Percentiles rank a stretch among this genome's conserved stretches.
These are phyloP conservation scores for Apostichopus leukothele DNA, from an alignment of 53 echinoderm and acorn worm genomes.

Conservation along the genomic window DNA sequence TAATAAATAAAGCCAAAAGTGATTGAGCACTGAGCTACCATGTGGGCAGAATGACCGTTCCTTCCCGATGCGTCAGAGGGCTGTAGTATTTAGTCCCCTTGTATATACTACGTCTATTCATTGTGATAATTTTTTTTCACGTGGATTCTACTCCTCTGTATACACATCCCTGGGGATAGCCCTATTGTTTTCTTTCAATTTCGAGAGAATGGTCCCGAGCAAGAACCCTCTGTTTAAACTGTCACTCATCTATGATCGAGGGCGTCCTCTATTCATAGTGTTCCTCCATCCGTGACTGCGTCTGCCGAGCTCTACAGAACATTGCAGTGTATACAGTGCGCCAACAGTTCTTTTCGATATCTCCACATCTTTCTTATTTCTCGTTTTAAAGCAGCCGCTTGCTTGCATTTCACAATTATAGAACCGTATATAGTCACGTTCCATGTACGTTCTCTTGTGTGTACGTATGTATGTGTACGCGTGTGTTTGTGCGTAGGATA, in stretches of 20 bases:
- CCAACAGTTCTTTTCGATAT: too few species aligned
- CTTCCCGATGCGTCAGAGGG: slow-evolving; percentile 10
- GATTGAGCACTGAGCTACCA: not conserved
- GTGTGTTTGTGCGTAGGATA: too few species aligned
- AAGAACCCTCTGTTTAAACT: slow-evolving; percentile 24
- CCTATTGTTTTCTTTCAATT: slow-evolving; percentile 26
- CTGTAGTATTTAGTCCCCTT: not conserved
- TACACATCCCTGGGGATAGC: slow-evolving; percentile 15
- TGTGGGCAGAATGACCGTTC: not conserved
- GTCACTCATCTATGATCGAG: slow-evolving; percentile 8
- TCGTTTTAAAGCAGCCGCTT: too few species aligned
- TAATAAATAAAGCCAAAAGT: not conserved
- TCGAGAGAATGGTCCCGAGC: slow-evolving; percentile 4
- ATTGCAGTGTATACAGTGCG: too few species aligned
- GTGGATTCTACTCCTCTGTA: not conserved
- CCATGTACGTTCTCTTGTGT: too few species aligned
- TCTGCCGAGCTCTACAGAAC: too few species aligned
- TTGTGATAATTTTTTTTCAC: not conserved
- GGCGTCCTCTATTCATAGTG: slow-evolving; percentile 8
- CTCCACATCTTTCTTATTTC: too few species aligned
- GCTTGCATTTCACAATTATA: too few species aligned
- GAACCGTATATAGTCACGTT: too few species aligned
- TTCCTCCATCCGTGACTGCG: not conserved
- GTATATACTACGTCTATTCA: not conserved
- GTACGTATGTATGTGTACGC: too few species aligned